Base-by-base conservation (phyloP, 2,888 invertebrate species). In the Caenorhabditis sp. region DNA sequence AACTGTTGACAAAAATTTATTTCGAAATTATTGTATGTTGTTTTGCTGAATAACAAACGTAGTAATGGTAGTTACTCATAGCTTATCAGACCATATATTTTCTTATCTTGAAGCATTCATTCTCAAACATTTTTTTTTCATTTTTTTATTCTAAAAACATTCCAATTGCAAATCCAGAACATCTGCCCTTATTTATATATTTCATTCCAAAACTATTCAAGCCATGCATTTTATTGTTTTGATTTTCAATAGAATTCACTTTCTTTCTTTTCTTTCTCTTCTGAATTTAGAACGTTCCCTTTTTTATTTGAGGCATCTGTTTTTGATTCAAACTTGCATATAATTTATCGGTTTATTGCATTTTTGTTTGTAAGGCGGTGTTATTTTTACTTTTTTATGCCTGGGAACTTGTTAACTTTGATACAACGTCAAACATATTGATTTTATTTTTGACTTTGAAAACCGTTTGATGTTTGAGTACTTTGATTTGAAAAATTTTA, bases 191-290 rank as follows among this genome's bases (percentile, higher is more conserved):
- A 31, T 31, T 26, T 57, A 10, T 26, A 26, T 17, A n/a, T 26
- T 57, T 26, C 24, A 17, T 26, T 57, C n/a, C 27, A 59, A 59
- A 59, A 49, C 17, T 43, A 43, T 43, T 43, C 43, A 43, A 43
- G 27, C 23, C 43, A 26, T 54, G 49, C 59, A 66, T 65, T 59
- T 59, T 53, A 58, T 65, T 58, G 27, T 58, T 61, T 51, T 51
- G 27, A 49, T 31, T 58, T 26, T 24, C 55, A 36, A 14, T 27
- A 43, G 6, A 27, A 31, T 63, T 58, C 63, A 50, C 63, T 63
- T 57, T 12, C 58, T 49, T 6, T 55, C 37, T 63, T 19, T 37
- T 54, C 21, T n/a, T 54, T 59, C 21, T 6, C 55, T 61, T 61
- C 43, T 50, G n/a, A 31, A 31, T 55, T 49, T 50, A 17, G 43